Base-by-base conservation (phyloP, 2,888 invertebrate genomes). In the Drosophila buzzatii region DNA sequence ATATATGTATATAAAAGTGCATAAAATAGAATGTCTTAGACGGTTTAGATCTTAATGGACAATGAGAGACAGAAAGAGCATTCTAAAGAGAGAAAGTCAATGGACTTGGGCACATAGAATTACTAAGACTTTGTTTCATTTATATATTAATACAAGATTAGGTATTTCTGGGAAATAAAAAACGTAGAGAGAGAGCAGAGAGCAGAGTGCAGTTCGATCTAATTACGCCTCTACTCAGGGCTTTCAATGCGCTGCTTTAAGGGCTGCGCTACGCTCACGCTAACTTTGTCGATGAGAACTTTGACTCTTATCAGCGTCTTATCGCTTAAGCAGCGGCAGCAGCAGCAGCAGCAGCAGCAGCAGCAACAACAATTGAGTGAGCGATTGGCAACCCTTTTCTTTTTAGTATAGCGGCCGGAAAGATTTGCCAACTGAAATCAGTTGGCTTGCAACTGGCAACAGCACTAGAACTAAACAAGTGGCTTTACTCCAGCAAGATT, bases 391-490 rank as follows among this genome's bases (percentile, higher is more conserved):
- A 70, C 68, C 82, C 71, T 69, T 85, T 86, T 82, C 84, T 84
- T 70, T 56, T 27, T 56, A 67, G 70, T 67, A 49, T 56, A 67
- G 45, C 51, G 2, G 45, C 62, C 64, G 66, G 44, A 59, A 73
- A 88, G 85, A 82, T 88, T 72, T 55, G 76, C 79, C 66, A 73
- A 71, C 68, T 65, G 67, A 73, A 82, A 75, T 85, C 85, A 85
- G 85, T 85, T 87, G 56, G 73, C 71, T 75, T 75, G 76, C 73
- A 66, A 70, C 71, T 71, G 57, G 59, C 82, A 69, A 75, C 77
- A 33, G 42, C 41, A 70, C 53, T 66, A 81, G 77, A 86, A 75
- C 82, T 55, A 55, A 10, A 27, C 45, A 62, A 64, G 55, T 52
- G 44, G 61, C 27, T 49, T 71, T 58, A 51, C 51, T 70, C 64